Evolutionary conservation across 2,888 invertebrate genomes (phyloP), one percentile per base, ranked within the genome.

Genomic region (Luperina nickerlii): DNA sequence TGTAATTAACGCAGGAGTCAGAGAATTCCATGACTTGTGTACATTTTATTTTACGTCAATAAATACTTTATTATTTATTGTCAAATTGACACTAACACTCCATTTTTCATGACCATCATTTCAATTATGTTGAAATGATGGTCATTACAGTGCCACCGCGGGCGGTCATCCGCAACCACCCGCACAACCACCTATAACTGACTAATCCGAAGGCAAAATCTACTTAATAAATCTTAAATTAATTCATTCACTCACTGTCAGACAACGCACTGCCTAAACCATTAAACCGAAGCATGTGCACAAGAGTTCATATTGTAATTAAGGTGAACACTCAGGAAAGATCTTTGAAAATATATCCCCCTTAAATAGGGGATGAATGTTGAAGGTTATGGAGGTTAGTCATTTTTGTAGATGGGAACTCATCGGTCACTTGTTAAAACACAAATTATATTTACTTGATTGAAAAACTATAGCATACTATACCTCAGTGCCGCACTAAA

Each of bases 401-500:
- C 20, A 69, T 20, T 51, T 27, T 70, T 51, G 15, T 32, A 5
- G 9, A 24, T 24, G 5, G 9, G 24, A 24, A 32, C 32, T 13
- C 2, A 69, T 48, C 27, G 8, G 24, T 45, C 11, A 45, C 24
- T 24, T 54, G 15, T 38, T 54, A 38, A 70, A 54, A 38, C 1
- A 32, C 32, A 70, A 69, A 48, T 38, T 11, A 18, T 6, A 38
- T 65, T 71, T 9, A 60, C 4, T 4, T 18, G 11, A n/a, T n/a
- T 62, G 4, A 11, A 65, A 65, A 38, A 6, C 6, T 18, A 20
- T 18, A 32, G 8, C 3, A 32, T 63, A 24, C 72, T 79, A 62
- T 96, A 98, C 98, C 98, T 99, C 82, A 99, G 96, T 42, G 99
- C 98, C 18, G 98, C 99, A 94, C 98, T 98, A 92, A 99, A 99